phyloP scores from a whole-genome alignment of 2,797 vertebrate genomes.

The Notamacropus eugenii region DNA sequence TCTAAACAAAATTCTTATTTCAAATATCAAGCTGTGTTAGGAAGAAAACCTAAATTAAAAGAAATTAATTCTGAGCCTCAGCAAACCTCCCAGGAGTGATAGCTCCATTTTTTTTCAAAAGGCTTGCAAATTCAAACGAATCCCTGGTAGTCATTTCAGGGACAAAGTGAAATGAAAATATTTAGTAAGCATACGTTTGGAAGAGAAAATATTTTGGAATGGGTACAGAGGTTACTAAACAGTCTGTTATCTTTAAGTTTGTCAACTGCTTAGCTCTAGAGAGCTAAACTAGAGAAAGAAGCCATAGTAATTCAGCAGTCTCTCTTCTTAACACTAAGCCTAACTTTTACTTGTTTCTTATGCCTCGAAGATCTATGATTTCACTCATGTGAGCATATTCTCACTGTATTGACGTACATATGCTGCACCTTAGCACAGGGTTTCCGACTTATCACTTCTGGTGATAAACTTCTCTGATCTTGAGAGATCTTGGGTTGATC shows the following conservation, averaged over 20 bases:
- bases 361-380: background rate
- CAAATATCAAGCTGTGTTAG: background rate
- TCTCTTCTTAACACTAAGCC: no score
- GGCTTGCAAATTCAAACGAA: background rate
- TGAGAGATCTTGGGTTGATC: no score
- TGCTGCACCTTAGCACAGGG: no score
- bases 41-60: background rate
- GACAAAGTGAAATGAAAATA: background rate
- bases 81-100: background rate
- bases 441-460: no score
- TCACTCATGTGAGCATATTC: no score
- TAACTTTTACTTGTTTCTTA: no score
- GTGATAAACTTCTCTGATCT: no score
- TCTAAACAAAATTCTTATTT: background rate
- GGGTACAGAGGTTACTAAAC: background rate
- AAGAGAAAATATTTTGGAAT: background rate
- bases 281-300: no score
- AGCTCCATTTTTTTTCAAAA: background rate
- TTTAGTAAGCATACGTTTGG: background rate
- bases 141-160: background rate
- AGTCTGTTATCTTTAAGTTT: background rate
- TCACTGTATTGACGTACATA: no score
- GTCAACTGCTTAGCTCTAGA: no score
- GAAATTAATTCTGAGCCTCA: background rate
- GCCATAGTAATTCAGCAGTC: no score